phyloP scores from a whole-genome alignment of 2,888 invertebrate genomes.

The Drosophila mettleri region DNA sequence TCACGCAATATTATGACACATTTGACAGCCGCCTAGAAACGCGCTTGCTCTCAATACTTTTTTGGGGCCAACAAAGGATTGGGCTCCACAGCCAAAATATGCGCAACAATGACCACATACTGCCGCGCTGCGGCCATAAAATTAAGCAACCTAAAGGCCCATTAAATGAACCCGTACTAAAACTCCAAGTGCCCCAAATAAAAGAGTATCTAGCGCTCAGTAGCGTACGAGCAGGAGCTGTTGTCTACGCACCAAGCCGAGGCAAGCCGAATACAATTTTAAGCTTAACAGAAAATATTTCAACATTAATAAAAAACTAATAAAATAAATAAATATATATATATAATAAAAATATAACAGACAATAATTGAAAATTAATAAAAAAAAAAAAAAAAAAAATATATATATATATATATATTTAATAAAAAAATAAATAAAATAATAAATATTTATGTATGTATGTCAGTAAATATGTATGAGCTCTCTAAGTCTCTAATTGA shows the following conservation, averaged over 20 bases:
- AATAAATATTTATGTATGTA: no score
- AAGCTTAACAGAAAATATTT: not conserved
- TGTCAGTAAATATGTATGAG: no score
- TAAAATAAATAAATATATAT: no score
- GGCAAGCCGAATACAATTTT: not conserved
- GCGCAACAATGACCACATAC: slow-evolving; percentile 40
- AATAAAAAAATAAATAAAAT: no score
- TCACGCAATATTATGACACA: slow-evolving; percentile 31
- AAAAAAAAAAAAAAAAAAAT: not conserved
- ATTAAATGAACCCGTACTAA: slow-evolving; percentile 35
- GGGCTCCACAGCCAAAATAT: not conserved
- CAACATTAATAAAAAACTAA: not conserved
- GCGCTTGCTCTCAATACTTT: slow-evolving; percentile 10
- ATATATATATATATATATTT: no score
- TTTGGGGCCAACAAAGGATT: slow-evolving; percentile 21
- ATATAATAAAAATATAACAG: not conserved
- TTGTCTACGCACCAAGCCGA: not conserved
- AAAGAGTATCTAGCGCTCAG: slow-evolving; percentile 29
- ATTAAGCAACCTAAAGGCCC: slow-evolving; percentile 44
- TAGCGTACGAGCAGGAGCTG: not conserved
- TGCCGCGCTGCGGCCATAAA: slow-evolving; percentile 36
- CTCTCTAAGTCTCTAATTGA: no score
- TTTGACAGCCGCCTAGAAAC: slow-evolving; percentile 19
- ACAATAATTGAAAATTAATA: no score
- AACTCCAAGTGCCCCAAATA: slow-evolving; percentile 32